Percentiles rank a stretch among this genome's conserved stretches.
Conservation (phyloP, 2,888 invertebrate species). For the Pristionchus fissidentatus region DNA sequence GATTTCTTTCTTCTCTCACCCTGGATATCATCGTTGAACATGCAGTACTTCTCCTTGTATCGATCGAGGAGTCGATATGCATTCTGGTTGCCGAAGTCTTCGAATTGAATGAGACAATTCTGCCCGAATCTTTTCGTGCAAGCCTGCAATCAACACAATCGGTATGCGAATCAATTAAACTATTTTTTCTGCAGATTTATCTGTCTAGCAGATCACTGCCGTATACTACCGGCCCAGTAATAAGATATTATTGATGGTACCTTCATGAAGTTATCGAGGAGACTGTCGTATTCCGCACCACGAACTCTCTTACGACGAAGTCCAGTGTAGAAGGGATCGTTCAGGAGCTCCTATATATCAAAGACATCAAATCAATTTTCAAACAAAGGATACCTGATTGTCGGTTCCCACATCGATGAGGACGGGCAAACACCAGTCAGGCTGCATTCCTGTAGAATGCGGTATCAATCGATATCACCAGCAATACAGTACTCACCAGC, state of each 20-base stretch:
- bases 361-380: neutral
- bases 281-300: constrained; percentile 90
- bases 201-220: neutral
- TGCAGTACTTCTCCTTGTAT: constrained; percentile 90
- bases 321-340: constrained; percentile 96
- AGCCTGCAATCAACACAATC: constrained; percentile 46
- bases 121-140: constrained; percentile 77
- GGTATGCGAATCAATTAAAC: neutral
- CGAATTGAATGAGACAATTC: constrained; percentile 85
- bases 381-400: constrained; percentile 58
- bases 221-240: no score
- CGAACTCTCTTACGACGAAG: constrained; percentile 87
- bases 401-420: constrained; percentile 84
- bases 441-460: constrained; percentile 83
- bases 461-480: neutral
- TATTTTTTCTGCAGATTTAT: no score
- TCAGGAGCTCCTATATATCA: constrained; percentile 81
- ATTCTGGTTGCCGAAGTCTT: constrained; percentile 97
- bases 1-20: constrained; percentile 78
- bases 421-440: constrained; percentile 93
- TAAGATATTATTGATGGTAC: constrained; percentile 75
- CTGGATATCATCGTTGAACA: constrained; percentile 99
- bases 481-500: constrained; percentile 80
- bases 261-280: constrained; percentile 96
- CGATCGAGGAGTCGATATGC: constrained; percentile 93